Evolutionary conservation across 1,140 invertebrate species (phyloP).

Genomic region (Teleogryllus occipitalis): DNA sequence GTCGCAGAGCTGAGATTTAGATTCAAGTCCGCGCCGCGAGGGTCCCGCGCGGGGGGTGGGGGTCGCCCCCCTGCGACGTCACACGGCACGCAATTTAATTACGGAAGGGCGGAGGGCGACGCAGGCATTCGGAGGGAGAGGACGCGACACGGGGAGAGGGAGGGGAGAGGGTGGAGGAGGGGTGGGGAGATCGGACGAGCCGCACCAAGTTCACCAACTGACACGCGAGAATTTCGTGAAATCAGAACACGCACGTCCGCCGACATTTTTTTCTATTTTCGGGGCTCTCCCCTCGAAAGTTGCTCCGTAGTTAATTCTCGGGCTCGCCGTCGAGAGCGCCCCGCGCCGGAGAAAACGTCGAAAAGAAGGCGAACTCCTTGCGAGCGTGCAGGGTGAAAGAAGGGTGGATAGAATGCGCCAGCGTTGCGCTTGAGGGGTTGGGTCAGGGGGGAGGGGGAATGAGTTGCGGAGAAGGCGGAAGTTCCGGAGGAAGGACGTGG

Average conservation of each 20-base stretch:
- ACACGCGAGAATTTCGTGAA: neutral
- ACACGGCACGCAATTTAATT: too few species aligned
- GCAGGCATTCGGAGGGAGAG: too few species aligned
- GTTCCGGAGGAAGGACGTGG: neutral
- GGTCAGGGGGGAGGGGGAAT: neutral
- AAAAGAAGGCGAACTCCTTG: neutral
- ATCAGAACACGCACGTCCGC: neutral
- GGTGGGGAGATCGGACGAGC: neutral
- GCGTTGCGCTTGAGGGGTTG: neutral
- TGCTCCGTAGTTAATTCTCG: neutral
- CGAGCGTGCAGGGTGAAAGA: neutral
- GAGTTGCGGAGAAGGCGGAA: neutral
- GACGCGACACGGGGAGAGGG: too few species aligned
- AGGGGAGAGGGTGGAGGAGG: neutral
- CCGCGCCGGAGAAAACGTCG: neutral
- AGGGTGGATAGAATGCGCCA: neutral
- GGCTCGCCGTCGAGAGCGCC: neutral
- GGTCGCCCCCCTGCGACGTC: too few species aligned
- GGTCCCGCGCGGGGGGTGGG: too few species aligned
- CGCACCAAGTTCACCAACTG: neutral
- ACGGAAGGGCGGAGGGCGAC: too few species aligned
- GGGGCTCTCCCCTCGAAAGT: neutral
- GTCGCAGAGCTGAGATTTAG: neutral
- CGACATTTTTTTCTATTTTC: neutral
- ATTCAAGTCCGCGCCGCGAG: neutral